Base-by-base conservation (phyloP, 2,797 vertebrate genomes). In the Monodelphis domestica region DNA sequence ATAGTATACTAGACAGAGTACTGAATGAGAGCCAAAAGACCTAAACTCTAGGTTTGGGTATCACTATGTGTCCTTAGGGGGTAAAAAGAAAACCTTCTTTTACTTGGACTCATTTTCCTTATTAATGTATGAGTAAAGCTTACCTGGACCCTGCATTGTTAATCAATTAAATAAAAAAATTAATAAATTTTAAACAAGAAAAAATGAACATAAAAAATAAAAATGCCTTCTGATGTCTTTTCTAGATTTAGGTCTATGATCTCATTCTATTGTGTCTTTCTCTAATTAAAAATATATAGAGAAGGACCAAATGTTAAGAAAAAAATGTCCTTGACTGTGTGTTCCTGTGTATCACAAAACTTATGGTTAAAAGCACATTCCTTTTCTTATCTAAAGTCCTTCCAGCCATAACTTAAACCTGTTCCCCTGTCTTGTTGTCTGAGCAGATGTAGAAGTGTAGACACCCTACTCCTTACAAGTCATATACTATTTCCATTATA, bases 351-450 rank as follows among this genome's bases (percentile, higher is more conserved):
- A n/a, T 95, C 89, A 87, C 33, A 93, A 94, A 92, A 29, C n/a
- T 95, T 50, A 56, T 53, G 90, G 17, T 90, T 78, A 89, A 91
- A 91, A 93, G n/a, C n/a, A n/a, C 50, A 33, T 95, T 57, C 93
- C 94, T 94, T 52, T 53, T 94, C 91, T 90, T 95, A 91, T 92
- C 45, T 95, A 93, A 87, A 92, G 84, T 91, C 84, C 91, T 95
- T 94, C 87, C 91, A 54, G 78, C 33, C 56, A 93, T 84, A 28
- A 84, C 2, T 92, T 93, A 95, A 91, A 95, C 91, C 54, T 78
- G 53, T 70, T 90, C 45, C 51, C 57, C 95, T 96, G 89, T 90
- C 63, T 94, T 93, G 14, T 12, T 52, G 51, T 89, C 45, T 89
- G 21, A 95, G 70, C 84, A 87, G 54, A 89, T 55, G 29, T 15